Conservation (phyloP, 2,888 invertebrate genomes). For the Phalera bucephala region DNA sequence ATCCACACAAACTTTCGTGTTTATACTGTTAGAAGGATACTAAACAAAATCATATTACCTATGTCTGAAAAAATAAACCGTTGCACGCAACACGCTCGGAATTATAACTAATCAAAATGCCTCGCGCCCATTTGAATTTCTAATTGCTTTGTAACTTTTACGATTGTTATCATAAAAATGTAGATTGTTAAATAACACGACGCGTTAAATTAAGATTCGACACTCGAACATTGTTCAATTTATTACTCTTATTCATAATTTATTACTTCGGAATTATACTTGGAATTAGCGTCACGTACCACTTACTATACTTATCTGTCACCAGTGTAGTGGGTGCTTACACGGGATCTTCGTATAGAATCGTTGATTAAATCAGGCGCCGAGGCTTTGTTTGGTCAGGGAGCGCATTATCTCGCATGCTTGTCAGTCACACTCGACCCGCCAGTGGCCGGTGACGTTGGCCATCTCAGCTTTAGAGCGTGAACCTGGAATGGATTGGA, state of each 20-base stretch:
- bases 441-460: conserved; percentile 42
- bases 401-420: conserved; percentile 52
- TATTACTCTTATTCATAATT: conserved; percentile 58
- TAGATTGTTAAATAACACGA: conserved; percentile 16
- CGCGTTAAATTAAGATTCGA: conserved; percentile 44
- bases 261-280: conserved; percentile 45
- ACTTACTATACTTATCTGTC: conserved; percentile 49
- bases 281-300: conserved; percentile 52
- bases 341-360: conserved; percentile 49
- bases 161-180: conserved; percentile 9
- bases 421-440: conserved; percentile 59
- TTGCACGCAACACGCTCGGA: neutral
- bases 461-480: conserved; percentile 33
- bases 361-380: conserved; percentile 58
- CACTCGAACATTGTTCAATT: conserved; percentile 49
- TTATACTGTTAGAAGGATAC: conserved; percentile 7
- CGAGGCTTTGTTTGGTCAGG: conserved; percentile 51
- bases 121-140: conserved; percentile 1
- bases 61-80: neutral
- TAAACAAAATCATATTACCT: conserved; percentile 7
- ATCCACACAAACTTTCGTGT: too few relatives aligned
- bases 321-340: conserved; percentile 45
- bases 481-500: conserved; percentile 35
- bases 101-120: neutral
- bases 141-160: conserved; percentile 13